Evolutionary conservation across 2,113 vertebrate genomes (phyloP), one percentile per base, ranked within the genome.

Genomic region (Ammodytes dubius): DNA sequence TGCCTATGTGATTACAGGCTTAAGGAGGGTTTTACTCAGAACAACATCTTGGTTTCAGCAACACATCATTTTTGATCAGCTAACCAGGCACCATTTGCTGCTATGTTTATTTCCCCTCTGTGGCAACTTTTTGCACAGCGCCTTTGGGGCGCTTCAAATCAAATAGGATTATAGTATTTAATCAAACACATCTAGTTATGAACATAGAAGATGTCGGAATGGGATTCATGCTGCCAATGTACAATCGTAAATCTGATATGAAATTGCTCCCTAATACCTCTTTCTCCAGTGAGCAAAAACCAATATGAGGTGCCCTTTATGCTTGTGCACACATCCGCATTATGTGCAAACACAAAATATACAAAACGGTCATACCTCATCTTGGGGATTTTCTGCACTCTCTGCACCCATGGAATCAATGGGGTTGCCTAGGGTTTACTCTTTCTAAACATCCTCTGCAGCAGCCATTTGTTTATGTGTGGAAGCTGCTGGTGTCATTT

Each of bases 41-140:
- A 79, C 73, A 86, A 76, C 79, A 83, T 53, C 47, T 83, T 58
- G 59, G 60, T 80, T 86, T 69, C 7, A 80, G 71, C 57, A 57
- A 56, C 46, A 69, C 72, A 80, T 83, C 89, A 80, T 81, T 70
- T 73, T 70, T 64, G 40, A 73, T 88, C 69, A 85, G 69, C 68
- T 74, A 63, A 71, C 74, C 39, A 37, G 63, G 39, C 75, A 54
- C 74, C 61, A 82, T 70, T 70, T 67, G 70, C 35, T 17, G 43
- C 60, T 43, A 4, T 78, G 61, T 68, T 70, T 88, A 66, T 84
- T 70, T 79, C 35, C 45, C 57, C 40, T 56, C 57, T 65, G 50
- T 54, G 27, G 15, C 35, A 72, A 75, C 66, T 42, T 82, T 74
- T 74, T 78, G 13, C 56, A 74, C 58, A 61, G 52, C 1, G 2